Evolutionary conservation across 2,797 vertebrate genomes (phyloP).

Genomic region (Botia kubotai): DNA sequence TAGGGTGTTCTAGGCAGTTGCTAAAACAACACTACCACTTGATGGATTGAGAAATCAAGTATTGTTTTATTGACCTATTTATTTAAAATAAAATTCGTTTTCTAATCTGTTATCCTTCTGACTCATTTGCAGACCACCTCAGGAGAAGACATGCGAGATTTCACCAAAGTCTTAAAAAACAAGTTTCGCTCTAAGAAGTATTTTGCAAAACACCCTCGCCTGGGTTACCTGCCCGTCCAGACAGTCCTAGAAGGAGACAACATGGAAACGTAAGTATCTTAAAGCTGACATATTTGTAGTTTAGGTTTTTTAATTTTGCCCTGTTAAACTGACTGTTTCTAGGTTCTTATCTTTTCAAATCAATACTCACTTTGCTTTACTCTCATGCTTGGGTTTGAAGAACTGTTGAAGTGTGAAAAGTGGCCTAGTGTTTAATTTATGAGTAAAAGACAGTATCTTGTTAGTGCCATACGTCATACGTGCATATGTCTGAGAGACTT

Average conservation of each 20-base stretch:
- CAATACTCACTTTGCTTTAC: neutral
- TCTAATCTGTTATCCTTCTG: neutral
- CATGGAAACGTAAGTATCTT: constrained; percentile 91
- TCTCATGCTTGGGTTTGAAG: too few species aligned
- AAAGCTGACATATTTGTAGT: neutral
- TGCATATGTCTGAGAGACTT: too few species aligned
- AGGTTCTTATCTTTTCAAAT: neutral
- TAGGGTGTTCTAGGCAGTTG: neutral
- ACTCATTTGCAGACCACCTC: constrained; percentile 87
- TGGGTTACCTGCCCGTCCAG: constrained; percentile 96
- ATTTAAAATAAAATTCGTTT: too few species aligned
- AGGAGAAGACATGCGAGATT: constrained; percentile 96
- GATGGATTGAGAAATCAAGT: too few species aligned
- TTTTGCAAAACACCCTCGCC: constrained; percentile 93
- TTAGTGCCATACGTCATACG: too few species aligned
- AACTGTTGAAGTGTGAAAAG: neutral
- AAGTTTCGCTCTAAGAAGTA: constrained; percentile 99
- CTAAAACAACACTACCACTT: too few species aligned
- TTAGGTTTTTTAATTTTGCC: neutral
- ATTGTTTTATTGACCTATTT: too few species aligned
- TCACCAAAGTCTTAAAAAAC: constrained; percentile 98
- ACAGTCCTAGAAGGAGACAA: constrained; percentile 97
- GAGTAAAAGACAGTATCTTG: too few species aligned
- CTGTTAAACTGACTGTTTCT: neutral
- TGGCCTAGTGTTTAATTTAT: neutral